Evolutionary conservation across 2,113 vertebrate genomes (phyloP).

Genomic region (Zosterops borbonicus): DNA sequence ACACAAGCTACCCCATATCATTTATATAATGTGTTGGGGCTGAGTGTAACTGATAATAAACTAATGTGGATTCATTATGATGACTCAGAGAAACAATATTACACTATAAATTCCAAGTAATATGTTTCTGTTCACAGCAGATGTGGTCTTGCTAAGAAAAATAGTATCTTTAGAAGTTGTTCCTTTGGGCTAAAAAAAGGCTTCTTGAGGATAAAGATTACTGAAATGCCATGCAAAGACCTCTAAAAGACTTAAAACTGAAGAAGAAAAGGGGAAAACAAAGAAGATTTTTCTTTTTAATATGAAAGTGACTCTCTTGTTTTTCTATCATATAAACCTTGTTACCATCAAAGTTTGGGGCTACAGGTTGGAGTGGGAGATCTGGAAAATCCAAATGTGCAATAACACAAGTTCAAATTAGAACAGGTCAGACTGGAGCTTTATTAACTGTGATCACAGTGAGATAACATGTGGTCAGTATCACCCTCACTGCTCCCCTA

Average conservation of each 20-base stretch:
- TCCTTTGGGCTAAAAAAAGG: background rate
- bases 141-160: background rate
- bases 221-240: background rate
- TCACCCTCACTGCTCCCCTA: background rate
- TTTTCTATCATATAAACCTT: background rate
- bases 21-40: background rate
- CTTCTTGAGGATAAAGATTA: background rate
- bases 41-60: background rate
- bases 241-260: background rate
- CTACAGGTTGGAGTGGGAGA: background rate
- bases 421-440: background rate
- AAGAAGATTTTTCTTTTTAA: background rate
- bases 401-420: background rate
- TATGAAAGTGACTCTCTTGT: background rate
- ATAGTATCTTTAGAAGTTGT: background rate
- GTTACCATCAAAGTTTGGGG: background rate
- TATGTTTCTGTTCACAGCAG: background rate
- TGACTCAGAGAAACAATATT: conserved; percentile 21
- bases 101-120: conserved; percentile 3
- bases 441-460: background rate
- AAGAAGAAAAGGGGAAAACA: background rate
- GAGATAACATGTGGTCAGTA: background rate
- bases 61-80: background rate
- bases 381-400: background rate
- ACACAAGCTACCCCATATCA: background rate